Percentiles rank a stretch among this genome's conserved stretches.
Evolutionary conservation across 2,113 vertebrate species (phyloP).

Genomic region (Tupaia chinensis): DNA sequence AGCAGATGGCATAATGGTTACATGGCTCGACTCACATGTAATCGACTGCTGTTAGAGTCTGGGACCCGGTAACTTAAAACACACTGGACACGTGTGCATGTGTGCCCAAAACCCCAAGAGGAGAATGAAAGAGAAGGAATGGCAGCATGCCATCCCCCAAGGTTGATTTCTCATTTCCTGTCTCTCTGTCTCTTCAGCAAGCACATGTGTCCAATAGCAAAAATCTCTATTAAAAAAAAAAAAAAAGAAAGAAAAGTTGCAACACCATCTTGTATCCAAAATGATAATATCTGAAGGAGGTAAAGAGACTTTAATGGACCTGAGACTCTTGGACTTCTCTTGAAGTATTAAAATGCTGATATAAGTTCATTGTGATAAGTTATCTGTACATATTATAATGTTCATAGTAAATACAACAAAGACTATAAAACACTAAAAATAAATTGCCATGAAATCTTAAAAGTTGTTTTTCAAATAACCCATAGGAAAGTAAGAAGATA

Average conservation of each 20-base stretch:
- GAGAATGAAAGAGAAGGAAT: no score
- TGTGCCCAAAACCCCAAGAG: no score
- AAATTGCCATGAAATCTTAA: not conserved
- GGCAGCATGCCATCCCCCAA: no score
- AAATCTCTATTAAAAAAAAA: no score
- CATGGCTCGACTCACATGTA: no score
- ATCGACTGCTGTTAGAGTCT: no score
- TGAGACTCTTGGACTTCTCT: not conserved
- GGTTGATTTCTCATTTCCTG: no score
- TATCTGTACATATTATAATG: not conserved
- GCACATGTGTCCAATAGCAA: no score
- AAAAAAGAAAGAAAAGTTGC: not conserved
- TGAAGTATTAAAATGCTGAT: not conserved
- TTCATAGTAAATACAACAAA: not conserved
- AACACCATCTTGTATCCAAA: not conserved
- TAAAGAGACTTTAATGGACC: not conserved
- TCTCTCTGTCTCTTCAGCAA: no score
- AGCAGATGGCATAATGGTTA: no score
- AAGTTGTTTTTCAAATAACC: not conserved
- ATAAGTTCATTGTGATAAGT: not conserved
- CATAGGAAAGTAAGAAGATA: not conserved
- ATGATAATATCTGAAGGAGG: not conserved
- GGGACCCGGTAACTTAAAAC: no score
- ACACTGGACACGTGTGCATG: no score
- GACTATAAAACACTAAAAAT: not conserved